These are phyloP conservation scores for Phoebastria nigripes DNA, from an alignment of 2,797 vertebrate genomes.

Conservation along the genomic window DNA sequence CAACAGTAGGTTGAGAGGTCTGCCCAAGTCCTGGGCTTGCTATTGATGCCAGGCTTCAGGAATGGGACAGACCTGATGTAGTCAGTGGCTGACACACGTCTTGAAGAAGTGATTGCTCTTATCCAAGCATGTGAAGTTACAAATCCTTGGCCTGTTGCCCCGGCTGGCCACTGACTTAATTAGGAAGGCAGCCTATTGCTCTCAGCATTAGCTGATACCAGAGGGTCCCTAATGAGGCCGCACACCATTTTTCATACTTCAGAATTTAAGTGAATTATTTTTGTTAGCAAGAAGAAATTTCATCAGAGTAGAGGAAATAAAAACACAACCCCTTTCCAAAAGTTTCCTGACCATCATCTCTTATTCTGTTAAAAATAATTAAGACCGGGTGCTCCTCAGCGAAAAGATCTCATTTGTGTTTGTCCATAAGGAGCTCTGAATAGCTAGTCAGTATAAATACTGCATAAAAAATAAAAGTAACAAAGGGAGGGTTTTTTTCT, in stretches of 20 bases:
- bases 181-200: neutral
- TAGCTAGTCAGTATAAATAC: constrained; percentile 44
- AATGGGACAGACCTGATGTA: neutral
- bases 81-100: neutral
- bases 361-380: constrained; percentile 16
- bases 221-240: neutral
- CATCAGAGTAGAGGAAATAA: neutral
- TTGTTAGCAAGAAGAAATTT: neutral
- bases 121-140: neutral
- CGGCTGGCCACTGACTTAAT: neutral
- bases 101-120: neutral
- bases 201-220: neutral
- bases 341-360: neutral
- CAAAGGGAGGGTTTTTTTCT: neutral
- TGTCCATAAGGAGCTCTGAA: constrained; percentile 38
- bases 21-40: neutral
- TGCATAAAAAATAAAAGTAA: constrained; percentile 21
- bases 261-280: neutral
- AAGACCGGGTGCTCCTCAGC: neutral
- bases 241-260: neutral
- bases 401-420: constrained; percentile 16
- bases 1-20: neutral
- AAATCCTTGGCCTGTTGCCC: neutral
- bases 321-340: neutral
- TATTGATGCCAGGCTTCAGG: neutral